These are phyloP conservation scores for Drosophila subpulchrella DNA, from an alignment of 1,140 invertebrate species.

Conservation along the genomic window DNA sequence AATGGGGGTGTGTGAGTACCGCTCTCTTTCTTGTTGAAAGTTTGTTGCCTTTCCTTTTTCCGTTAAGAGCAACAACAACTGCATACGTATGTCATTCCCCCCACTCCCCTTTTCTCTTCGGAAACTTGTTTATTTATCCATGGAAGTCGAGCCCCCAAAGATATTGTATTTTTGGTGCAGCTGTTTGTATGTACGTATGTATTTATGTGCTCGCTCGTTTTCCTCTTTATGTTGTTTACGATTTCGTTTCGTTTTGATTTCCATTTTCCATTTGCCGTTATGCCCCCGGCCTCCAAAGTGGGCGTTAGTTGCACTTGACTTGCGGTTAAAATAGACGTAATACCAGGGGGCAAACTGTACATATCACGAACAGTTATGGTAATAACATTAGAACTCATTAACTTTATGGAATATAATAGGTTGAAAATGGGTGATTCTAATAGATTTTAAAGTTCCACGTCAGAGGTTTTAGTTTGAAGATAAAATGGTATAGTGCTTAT, in stretches of 20 bases:
- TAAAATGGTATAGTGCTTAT: too few relatives aligned
- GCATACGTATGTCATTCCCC: constrained; percentile 5
- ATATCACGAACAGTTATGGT: too few relatives aligned
- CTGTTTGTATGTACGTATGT: constrained; percentile 2
- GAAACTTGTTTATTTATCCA: constrained; percentile 50
- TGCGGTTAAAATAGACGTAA: constrained; percentile 29
- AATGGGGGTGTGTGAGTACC: constrained; percentile 38
- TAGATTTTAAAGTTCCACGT: neutral
- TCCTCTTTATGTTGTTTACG: constrained; percentile 34
- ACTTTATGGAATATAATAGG: neutral
- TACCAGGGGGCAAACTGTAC: neutral
- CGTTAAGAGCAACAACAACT: constrained; percentile 32
- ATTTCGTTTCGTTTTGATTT: constrained; percentile 24
- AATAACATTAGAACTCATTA: neutral
- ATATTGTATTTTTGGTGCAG: constrained; percentile 43
- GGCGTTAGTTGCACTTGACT: constrained; percentile 49
- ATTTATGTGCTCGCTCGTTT: neutral
- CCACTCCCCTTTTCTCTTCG: neutral
- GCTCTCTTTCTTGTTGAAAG: constrained; percentile 28
- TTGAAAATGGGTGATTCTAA: neutral
- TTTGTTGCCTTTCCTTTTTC: constrained; percentile 37
- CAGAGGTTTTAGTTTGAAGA: too few relatives aligned
- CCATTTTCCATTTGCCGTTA: constrained; percentile 42
- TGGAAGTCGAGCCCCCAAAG: constrained; percentile 53
- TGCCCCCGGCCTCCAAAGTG: constrained; percentile 15